Percentiles rank a stretch among this genome's conserved stretches.
Conservation (phyloP, 2,113 vertebrate species). For the Isichthys henryi region DNA sequence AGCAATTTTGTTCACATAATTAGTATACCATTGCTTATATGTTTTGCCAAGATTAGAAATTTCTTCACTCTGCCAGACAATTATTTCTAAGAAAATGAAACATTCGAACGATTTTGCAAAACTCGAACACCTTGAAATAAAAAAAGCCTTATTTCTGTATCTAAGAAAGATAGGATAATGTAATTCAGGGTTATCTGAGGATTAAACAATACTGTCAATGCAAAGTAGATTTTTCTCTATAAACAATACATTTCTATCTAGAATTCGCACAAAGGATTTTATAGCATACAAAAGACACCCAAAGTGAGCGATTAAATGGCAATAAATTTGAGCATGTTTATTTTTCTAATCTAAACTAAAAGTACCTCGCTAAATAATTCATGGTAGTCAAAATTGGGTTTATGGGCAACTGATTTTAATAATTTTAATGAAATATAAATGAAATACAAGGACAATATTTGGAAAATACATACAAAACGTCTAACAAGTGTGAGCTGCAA, state of each 20-base stretch:
- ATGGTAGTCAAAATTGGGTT: background rate
- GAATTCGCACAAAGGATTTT: background rate
- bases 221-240: background rate
- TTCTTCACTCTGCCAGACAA: background rate
- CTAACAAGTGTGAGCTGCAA: background rate
- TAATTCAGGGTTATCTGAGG: background rate
- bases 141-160: background rate
- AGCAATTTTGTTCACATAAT: background rate
- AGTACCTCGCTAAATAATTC: background rate
- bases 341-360: background rate
- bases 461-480: constrained; percentile 6
- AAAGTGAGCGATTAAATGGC: background rate
- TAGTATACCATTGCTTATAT: background rate
- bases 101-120: background rate
- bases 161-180: background rate
- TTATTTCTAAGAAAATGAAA: background rate
- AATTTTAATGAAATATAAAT: background rate
- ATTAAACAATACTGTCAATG: background rate
- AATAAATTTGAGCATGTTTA: background rate
- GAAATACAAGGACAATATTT: background rate
- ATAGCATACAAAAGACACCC: background rate
- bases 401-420: background rate
- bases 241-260: background rate
- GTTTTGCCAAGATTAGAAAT: background rate
- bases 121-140: background rate